Evolutionary conservation across 2,888 invertebrate genomes (phyloP).

Genomic region (Neria commutata): DNA sequence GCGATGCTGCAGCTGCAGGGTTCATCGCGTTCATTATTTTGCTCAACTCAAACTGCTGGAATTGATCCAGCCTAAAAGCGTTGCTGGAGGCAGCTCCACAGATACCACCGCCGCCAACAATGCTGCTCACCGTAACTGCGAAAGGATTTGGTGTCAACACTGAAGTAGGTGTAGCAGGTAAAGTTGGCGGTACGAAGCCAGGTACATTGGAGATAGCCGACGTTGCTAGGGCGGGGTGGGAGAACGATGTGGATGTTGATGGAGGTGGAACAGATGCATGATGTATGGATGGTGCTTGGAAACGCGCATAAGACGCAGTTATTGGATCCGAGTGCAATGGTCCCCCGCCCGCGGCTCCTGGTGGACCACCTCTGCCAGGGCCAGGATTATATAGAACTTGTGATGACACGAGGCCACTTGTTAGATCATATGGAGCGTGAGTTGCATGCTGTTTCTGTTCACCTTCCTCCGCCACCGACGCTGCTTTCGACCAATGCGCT

Average conservation of each 20-base stretch:
- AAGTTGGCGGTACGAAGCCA: slow-evolving; percentile 50
- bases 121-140: slow-evolving; percentile 32
- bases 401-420: slow-evolving; percentile 22
- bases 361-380: slow-evolving; percentile 33
- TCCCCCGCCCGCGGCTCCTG: slow-evolving; percentile 28
- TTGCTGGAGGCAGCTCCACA: slow-evolving; percentile 33
- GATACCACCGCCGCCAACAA: slow-evolving; percentile 32
- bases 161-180: slow-evolving; percentile 42
- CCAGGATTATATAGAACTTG: slow-evolving; percentile 37
- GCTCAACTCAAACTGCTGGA: slow-evolving; percentile 46
- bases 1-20: slow-evolving; percentile 14
- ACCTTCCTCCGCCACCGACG: slow-evolving; percentile 36
- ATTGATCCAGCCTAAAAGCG: slow-evolving; percentile 39
- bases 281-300: slow-evolving; percentile 49
- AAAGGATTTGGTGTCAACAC: slow-evolving; percentile 54
- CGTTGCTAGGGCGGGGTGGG: slow-evolving; percentile 33
- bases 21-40: slow-evolving; percentile 51
- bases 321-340: slow-evolving; percentile 34
- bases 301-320: slow-evolving; percentile 45
- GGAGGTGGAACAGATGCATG: slow-evolving; percentile 5
- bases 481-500: slow-evolving; percentile 57
- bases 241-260: slow-evolving; percentile 35
- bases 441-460: slow-evolving; percentile 23
- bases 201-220: slow-evolving; percentile 8
- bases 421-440: slow-evolving; percentile 29